These are phyloP conservation scores for Chrysolina oricalcia DNA, from an alignment of 2,888 invertebrate species.

Conservation along the genomic window DNA sequence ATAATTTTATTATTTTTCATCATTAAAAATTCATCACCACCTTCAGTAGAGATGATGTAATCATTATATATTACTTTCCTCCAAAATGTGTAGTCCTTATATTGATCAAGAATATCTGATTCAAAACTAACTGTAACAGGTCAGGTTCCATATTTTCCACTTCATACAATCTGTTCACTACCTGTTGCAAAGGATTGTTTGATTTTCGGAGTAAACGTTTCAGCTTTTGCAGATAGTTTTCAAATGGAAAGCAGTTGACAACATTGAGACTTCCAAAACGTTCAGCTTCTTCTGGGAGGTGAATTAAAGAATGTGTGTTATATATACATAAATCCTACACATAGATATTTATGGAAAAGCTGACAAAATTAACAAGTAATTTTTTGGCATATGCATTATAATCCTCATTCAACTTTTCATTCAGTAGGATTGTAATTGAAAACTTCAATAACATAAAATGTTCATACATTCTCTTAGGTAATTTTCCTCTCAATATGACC, in stretches of 20 bases:
- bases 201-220: too few relatives aligned
- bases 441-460: slow-evolving; percentile 44
- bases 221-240: too few relatives aligned
- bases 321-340: slow-evolving; percentile 38
- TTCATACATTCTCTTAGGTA: slow-evolving; percentile 37
- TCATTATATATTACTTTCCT: slow-evolving; percentile 23
- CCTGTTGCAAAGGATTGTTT: too few relatives aligned
- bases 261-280: slow-evolving; percentile 40
- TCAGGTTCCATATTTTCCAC: too few relatives aligned
- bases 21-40: slow-evolving; percentile 10
- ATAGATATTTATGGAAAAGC: slow-evolving; percentile 33
- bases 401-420: slow-evolving; percentile 37
- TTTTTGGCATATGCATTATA: slow-evolving; percentile 43
- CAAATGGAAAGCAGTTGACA: too few relatives aligned
- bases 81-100: slow-evolving; percentile 23
- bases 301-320: slow-evolving; percentile 41
- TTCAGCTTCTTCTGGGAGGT: slow-evolving; percentile 39
- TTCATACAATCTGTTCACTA: too few relatives aligned
- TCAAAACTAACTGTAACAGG: too few relatives aligned
- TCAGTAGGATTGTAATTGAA: slow-evolving; percentile 43
- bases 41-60: slow-evolving; percentile 18
- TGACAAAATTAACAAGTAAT: slow-evolving; percentile 37
- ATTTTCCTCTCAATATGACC: slow-evolving; percentile 36
- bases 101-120: slow-evolving; percentile 19
- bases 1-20: slow-evolving; percentile 20